A percentile compares a stretch with the other conserved stretches of the same genome.
These are phyloP conservation scores for Calliscelio sp. DNA, from an alignment of 2,888 invertebrate species.

Conservation along the genomic window DNA sequence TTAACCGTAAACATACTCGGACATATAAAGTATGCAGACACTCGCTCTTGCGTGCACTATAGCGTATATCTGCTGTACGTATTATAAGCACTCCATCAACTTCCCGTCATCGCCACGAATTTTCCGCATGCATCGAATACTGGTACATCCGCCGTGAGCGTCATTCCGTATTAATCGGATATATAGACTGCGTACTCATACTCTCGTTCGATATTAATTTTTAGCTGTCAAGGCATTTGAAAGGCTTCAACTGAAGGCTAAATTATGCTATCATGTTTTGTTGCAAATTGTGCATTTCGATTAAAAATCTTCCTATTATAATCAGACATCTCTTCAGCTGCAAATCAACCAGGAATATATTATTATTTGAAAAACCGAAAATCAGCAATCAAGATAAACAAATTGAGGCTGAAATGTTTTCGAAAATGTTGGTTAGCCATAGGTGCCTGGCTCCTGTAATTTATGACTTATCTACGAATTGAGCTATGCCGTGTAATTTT, in stretches of 20 bases:
- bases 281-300: conserved; percentile 46
- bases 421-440: conserved; percentile 37
- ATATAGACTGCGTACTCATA: conserved; percentile 62
- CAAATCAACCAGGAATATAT: too few species aligned
- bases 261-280: conserved; percentile 44
- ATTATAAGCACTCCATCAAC: conserved; percentile 76
- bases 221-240: conserved; percentile 69
- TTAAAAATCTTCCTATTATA: too few species aligned
- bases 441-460: conserved; percentile 28
- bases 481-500: conserved; percentile 70
- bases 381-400: too few species aligned
- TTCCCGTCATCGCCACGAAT: conserved; percentile 75
- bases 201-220: conserved; percentile 70
- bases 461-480: conserved; percentile 59
- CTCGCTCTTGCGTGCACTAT: conserved; percentile 70
- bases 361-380: too few species aligned
- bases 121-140: conserved; percentile 74
- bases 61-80: conserved; percentile 71
- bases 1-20: conserved; percentile 59
- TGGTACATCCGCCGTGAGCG: conserved; percentile 72
- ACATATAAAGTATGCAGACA: conserved; percentile 65
- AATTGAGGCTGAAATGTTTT: too few species aligned
- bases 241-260: conserved; percentile 53
- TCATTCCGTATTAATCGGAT: conserved; percentile 73
- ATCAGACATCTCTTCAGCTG: too few species aligned